phyloP scores from a whole-genome alignment of 2,888 invertebrate genomes.

The Pyrocoelia pectoralis region DNA sequence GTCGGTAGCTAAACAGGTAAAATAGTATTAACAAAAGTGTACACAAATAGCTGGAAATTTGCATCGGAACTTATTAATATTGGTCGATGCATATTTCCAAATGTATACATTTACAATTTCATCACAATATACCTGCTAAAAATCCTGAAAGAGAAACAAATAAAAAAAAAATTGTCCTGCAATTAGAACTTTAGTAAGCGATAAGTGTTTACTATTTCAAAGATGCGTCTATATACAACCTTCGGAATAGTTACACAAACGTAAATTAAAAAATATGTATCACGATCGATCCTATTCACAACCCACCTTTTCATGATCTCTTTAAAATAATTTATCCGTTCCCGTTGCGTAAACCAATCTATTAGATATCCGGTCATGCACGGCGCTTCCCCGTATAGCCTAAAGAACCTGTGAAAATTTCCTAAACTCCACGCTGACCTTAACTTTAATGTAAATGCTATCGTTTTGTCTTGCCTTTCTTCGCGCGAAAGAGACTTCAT shows the following conservation, averaged over 20 bases:
- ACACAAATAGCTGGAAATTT: background rate
- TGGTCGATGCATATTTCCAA: background rate
- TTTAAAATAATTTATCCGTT: constrained; percentile 90
- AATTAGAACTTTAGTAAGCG: background rate
- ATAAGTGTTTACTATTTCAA: no score
- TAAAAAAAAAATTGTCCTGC: constrained; percentile 1
- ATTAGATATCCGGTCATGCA: constrained; percentile 96
- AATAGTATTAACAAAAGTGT: constrained; percentile 14
- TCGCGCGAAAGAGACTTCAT: constrained; percentile 80
- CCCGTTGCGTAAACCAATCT: constrained; percentile 97
- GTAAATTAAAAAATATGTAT: constrained; percentile 46
- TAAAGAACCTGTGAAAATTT: constrained; percentile 93
- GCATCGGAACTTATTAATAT: background rate
- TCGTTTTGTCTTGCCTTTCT: constrained; percentile 82
- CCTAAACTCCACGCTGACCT: constrained; percentile 93
- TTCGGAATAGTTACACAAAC: no score
- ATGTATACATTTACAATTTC: background rate
- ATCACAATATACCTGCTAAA: background rate
- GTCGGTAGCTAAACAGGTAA: constrained; percentile 83
- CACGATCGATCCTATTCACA: background rate
- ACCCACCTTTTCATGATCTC: constrained; percentile 97
- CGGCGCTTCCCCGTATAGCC: constrained; percentile 87
- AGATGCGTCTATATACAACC: no score
- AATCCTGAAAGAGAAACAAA: background rate
- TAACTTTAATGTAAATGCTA: constrained; percentile 86